Evolutionary conservation across 1,140 invertebrate species (phyloP).

Genomic region (Harpegnathos saltator): DNA sequence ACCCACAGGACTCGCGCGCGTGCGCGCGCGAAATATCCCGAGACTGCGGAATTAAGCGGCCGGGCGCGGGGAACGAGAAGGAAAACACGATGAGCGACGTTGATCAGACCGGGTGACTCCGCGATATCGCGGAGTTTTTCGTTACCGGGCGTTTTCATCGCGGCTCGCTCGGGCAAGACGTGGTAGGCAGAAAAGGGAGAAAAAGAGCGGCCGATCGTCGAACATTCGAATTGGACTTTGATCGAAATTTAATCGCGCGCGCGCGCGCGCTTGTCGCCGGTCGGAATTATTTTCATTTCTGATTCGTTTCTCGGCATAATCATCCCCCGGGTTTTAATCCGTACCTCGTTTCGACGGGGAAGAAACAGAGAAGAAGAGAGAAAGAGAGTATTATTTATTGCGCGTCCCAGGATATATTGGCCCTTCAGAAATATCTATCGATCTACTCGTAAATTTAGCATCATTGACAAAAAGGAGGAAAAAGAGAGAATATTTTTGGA

Average conservation of each 20-base stretch:
- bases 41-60: constrained; percentile 41
- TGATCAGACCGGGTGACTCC: constrained; percentile 1
- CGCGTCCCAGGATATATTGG: no score
- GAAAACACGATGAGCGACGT: constrained; percentile 15
- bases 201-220: neutral
- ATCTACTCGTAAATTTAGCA: no score
- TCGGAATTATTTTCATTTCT: neutral
- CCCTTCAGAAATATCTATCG: no score
- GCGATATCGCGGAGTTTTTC: no score
- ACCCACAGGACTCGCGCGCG: constrained; percentile 10
- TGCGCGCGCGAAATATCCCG: constrained; percentile 28
- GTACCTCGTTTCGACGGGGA: no score
- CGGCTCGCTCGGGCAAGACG: neutral
- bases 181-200: no score
- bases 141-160: neutral
- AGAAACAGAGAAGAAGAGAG: no score
- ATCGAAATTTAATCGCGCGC: constrained; percentile 27
- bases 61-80: neutral
- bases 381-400: no score
- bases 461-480: no score
- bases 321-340: neutral
- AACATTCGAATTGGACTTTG: constrained; percentile 10
- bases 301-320: neutral
- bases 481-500: no score
- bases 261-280: neutral